phyloP scores from a whole-genome alignment of 2,888 invertebrate species.

The Eristalinus aeneus region DNA sequence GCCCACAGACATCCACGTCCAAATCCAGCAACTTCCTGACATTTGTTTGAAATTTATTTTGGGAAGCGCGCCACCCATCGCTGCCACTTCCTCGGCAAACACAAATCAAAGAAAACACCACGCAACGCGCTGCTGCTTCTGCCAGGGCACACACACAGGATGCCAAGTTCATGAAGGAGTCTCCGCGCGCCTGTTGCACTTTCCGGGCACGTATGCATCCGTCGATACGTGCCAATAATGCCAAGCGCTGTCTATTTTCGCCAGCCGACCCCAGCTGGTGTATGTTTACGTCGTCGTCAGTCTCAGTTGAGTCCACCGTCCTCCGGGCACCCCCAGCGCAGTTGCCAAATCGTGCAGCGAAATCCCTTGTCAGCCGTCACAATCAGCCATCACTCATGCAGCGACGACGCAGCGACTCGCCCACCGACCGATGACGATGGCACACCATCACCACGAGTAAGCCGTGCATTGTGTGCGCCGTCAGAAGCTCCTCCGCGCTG shows the following conservation, averaged over 20 bases:
- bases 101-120: background rate
- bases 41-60: background rate
- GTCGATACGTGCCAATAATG: slow-evolving; percentile 48
- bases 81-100: slow-evolving; percentile 33
- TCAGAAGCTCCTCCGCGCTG: slow-evolving; percentile 8
- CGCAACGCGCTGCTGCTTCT: background rate
- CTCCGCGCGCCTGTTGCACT: slow-evolving; percentile 13
- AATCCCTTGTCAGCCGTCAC: slow-evolving; percentile 48
- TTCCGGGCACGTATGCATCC: slow-evolving; percentile 53
- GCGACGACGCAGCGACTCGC: slow-evolving; percentile 42
- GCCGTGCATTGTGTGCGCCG: slow-evolving; percentile 17
- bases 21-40: background rate
- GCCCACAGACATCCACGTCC: background rate
- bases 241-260: slow-evolving; percentile 14
- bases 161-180: slow-evolving; percentile 58
- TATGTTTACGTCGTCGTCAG: background rate
- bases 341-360: slow-evolving; percentile 61
- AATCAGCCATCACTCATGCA: slow-evolving; percentile 54
- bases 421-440: slow-evolving; percentile 34
- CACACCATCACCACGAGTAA: background rate
- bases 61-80: background rate
- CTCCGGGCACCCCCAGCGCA: background rate
- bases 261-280: slow-evolving; percentile 10
- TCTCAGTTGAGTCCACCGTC: background rate
- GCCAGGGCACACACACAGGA: slow-evolving; percentile 39